Evolutionary conservation across 2,113 vertebrate genomes (phyloP).

Genomic region (Mionectes macconnelli): DNA sequence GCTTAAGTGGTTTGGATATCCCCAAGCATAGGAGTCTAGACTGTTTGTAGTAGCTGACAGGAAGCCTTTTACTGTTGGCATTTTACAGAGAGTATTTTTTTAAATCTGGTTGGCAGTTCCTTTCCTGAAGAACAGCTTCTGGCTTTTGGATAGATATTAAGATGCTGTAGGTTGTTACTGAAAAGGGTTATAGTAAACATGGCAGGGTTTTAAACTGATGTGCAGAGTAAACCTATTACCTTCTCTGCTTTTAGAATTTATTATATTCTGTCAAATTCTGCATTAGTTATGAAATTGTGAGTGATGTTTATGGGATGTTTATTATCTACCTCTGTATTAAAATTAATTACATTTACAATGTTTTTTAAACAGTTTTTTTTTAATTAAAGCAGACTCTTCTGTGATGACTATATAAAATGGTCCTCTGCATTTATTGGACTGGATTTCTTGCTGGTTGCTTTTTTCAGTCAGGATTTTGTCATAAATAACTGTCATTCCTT

Average conservation of each 20-base stretch:
- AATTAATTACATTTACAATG: neutral
- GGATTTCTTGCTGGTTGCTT: neutral
- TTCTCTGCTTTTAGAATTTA: neutral
- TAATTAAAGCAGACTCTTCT: neutral
- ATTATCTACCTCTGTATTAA: neutral
- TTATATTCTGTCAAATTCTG: neutral
- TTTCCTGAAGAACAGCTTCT: neutral
- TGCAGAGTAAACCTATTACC: neutral
- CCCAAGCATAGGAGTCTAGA: neutral
- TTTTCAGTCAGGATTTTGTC: neutral
- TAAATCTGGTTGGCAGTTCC: neutral
- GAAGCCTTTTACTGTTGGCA: neutral
- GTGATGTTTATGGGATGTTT: neutral
- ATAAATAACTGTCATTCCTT: neutral
- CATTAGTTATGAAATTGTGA: neutral
- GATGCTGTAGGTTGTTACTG: neutral
- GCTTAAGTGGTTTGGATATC: neutral
- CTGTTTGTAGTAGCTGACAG: neutral
- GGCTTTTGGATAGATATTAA: neutral
- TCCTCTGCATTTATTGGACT: neutral
- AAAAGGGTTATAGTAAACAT: neutral
- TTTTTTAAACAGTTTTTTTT: neutral
- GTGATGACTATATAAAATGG: neutral
- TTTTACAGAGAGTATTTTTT: neutral
- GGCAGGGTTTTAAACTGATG: neutral